These are phyloP conservation scores for Carpatolechia fugitivella DNA, from an alignment of 2,888 invertebrate genomes.

Conservation along the genomic window DNA sequence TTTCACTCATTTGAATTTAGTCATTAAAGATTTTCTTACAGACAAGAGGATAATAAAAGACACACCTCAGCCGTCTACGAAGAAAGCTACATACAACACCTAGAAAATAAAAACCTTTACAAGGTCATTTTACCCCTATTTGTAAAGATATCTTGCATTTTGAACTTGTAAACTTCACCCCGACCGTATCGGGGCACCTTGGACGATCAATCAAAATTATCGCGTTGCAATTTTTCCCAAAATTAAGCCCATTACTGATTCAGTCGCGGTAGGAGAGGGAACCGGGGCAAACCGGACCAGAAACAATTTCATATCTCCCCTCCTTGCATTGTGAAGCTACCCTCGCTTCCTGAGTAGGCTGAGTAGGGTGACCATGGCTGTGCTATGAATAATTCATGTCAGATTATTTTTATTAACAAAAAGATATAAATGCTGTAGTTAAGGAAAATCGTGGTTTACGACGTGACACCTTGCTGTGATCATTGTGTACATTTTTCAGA, in stretches of 20 bases:
- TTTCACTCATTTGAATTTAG: too few relatives aligned
- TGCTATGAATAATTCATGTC: background rate
- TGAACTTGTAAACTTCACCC: constrained; percentile 2
- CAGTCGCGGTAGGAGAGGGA: background rate
- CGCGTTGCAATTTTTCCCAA: constrained; percentile 16
- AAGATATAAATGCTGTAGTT: too few relatives aligned
- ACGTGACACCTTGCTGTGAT: too few relatives aligned
- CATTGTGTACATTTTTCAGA: too few relatives aligned
- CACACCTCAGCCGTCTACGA: too few relatives aligned
- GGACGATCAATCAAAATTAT: constrained; percentile 19
- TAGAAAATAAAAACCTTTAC: background rate
- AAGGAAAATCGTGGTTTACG: too few relatives aligned
- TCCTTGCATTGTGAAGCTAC: constrained; percentile 1
- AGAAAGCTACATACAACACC: background rate
- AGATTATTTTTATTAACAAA: background rate
- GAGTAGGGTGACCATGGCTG: constrained; percentile 1
- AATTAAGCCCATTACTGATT: constrained; percentile 17
- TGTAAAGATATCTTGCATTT: background rate
- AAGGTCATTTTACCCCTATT: background rate
- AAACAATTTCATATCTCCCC: constrained; percentile 31
- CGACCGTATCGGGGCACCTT: background rate
- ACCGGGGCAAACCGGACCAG: constrained; percentile 22
- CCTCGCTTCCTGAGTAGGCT: constrained; percentile 1
- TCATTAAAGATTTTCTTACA: too few relatives aligned
- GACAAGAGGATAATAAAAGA: too few relatives aligned